Evolutionary conservation across 1,140 invertebrate genomes (phyloP), one percentile per base, ranked within the genome.

Genomic region (Metaphire vulgaris): DNA sequence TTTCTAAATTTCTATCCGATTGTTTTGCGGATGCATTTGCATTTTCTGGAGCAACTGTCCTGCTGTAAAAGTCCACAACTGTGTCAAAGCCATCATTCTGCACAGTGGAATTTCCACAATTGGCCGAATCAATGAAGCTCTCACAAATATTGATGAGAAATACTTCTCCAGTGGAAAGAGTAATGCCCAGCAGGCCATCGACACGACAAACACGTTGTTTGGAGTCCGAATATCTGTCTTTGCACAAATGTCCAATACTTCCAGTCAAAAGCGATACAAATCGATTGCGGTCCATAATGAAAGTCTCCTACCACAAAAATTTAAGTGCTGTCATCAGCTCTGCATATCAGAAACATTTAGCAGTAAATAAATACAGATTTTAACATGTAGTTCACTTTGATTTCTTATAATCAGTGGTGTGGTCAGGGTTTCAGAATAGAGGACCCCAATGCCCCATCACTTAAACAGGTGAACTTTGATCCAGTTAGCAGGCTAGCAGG

Each of bases 81-180:
- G 6, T 56, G 41, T 6, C 41, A 56, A 21, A 56, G 41, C 41
- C 6, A 21, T 56, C 41, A 56, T 56, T 56, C 6, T 56, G 6
- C 21, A 12, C 6, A 12, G 41, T 56, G 21, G 41, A 21, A 21
- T 56, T 56, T 56, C 21, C 41, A 56, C 6, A 56, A 21, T 56
- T 56, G 41, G 6, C 41, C 21, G 41, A 12, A 56, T 21, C 21
- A 21, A 12, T 6, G 41, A 56, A 56, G 21, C 41, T 12, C 21
- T 56, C 41, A 56, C 41, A 56, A 56, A 56, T 56, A 56, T 56
- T 56, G 41, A 56, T 56, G 21, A 56, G 41, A 56, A 56, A 56
- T 6, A 56, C 41, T 56, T 56, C 41, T 6, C 41, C 21, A 21
- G 6, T 56, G 21, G 41, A 56, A 56, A 56, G 41, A 12, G 41